Base-by-base conservation (phyloP, 2,797 vertebrate genomes). In the Selene dorsalis region DNA sequence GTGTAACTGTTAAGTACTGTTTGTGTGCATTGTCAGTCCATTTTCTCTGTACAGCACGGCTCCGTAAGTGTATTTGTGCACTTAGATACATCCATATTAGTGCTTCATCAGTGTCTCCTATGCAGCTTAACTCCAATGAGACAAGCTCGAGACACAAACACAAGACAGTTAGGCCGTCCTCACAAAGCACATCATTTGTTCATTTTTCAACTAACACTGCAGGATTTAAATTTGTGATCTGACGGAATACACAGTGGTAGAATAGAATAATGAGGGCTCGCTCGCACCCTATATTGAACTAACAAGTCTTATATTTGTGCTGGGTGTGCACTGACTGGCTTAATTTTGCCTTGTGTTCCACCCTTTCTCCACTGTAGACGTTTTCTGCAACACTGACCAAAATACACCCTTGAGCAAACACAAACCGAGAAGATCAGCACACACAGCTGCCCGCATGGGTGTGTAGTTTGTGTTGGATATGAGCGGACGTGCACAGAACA, bases 251-350 rank as follows among this genome's bases (percentile, higher is more conserved):
- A 76, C 60, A 77, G 69, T 77, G 55, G 80, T 64, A 69, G 59
- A 68, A 80, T 41, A 20, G 66, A 75, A 80, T 85, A 87, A 85
- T 79, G 74, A 88, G 75, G 50, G 47, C 76, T 76, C 32, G 20
- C 56, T 69, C 3, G 28, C 70, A 80, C 35, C 55, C 32, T 78
- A 61, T 77, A 35, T 83, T 78, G 41, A 84, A 71, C 78, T 80
- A 83, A 73, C 55, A 28, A 82, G 79, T 77, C 43, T 35, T 75
- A 75, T 77, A 58, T 87, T 82, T 76, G 43, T 78, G 63, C 68
- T 64, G 38, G 38, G 43, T 64, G 56, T 28, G 52, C 59, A 79
- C 80, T 62, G 62, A 47, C 71, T 65, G 52, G 52, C 77, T 81
- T 83, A 69, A 75, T 78, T 87, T 72, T 67, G 24, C 58, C 47